Percentiles rank a stretch among this genome's conserved stretches.
These are phyloP conservation scores for Stichodactyla helianthus DNA, from an alignment of 64 coral and sea anemone genomes.

Conservation along the genomic window DNA sequence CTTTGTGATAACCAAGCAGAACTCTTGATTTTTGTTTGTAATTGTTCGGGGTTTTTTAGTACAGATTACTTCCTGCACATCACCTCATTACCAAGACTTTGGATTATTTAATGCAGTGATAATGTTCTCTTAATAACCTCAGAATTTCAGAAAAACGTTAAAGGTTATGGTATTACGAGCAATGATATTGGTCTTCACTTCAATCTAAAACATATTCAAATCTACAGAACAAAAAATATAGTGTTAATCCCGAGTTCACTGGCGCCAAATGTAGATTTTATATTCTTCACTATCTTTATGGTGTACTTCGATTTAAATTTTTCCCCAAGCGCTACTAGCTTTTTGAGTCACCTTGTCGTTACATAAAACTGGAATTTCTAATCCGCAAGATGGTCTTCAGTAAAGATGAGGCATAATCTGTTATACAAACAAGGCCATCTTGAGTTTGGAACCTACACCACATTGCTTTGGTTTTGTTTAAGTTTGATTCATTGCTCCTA, in stretches of 20 bases:
- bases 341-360: not conserved
- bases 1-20: not conserved
- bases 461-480: not conserved
- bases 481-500: not conserved
- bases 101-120: not conserved
- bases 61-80: not conserved
- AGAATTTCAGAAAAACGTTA: not conserved
- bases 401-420: not conserved
- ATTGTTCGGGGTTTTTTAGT: not conserved
- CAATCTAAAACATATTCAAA: not conserved
- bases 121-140: not conserved
- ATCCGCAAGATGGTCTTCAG: constrained; percentile 17
- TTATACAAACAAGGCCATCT: not conserved
- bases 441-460: not conserved
- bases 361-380: not conserved
- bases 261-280: not conserved
- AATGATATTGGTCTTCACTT: not conserved
- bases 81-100: not conserved
- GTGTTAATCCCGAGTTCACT: not conserved
- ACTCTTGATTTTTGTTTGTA: not conserved
- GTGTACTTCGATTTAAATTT: not conserved
- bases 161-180: not conserved
- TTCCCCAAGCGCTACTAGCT: not conserved
- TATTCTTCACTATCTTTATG: not conserved
- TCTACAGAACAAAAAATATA: not conserved